A percentile compares a stretch with the other conserved stretches of the same genome.
phyloP scores from a whole-genome alignment of 2,113 vertebrate species.

The Bombycilla garrulus region DNA sequence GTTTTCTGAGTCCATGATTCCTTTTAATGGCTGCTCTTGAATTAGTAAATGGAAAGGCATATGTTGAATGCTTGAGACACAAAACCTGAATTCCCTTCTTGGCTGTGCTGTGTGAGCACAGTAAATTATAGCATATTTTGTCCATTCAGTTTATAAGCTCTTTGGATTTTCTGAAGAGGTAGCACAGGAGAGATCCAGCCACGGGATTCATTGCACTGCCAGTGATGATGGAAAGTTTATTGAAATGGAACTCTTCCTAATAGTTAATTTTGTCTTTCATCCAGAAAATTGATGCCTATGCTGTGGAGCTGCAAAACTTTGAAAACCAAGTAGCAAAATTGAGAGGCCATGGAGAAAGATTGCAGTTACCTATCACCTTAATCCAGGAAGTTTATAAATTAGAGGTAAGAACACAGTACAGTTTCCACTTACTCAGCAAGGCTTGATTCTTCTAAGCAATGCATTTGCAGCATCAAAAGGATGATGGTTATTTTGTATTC shows the following conservation, averaged over 20 bases:
- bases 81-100: not conserved
- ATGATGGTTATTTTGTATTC: not conserved
- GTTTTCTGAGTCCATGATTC: not conserved
- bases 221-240: not conserved
- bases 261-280: not conserved
- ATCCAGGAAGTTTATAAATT: constrained; percentile 77
- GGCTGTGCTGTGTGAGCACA: not conserved
- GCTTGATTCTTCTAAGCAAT: not conserved
- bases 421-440: not conserved
- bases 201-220: not conserved
- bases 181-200: not conserved
- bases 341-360: constrained; percentile 71
- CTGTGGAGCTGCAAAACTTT: constrained; percentile 72
- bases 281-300: constrained; percentile 69
- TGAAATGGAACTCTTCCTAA: not conserved
- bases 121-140: not conserved
- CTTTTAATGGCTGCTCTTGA: not conserved
- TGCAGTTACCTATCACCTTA: constrained; percentile 63
- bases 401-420: constrained; percentile 74
- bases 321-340: constrained; percentile 75
- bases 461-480: not conserved
- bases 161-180: not conserved
- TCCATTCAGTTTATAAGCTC: not conserved
- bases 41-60: not conserved
- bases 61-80: not conserved